Base-by-base conservation (phyloP, 2,888 invertebrate genomes). In the Didymodactylos carnosus region DNA sequence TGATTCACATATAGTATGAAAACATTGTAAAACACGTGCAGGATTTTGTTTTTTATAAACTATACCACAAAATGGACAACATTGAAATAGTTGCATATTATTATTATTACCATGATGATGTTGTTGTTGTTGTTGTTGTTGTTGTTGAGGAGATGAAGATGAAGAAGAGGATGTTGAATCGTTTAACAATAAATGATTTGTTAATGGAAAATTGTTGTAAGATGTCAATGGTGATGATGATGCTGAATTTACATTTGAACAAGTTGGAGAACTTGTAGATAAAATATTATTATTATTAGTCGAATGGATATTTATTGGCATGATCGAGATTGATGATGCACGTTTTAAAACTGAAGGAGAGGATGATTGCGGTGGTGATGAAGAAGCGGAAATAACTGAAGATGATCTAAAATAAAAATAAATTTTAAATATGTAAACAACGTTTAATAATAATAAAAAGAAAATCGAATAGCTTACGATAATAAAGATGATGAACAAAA, bases 1-100 rank as follows among this genome's bases (percentile, higher is more conserved):
- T 79, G 86, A 86, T 81, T 89, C 88, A 86, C 92, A 92, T 84
- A 91, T 89, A 25, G 89, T 89, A 85, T 91, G 91, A 82, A 82
- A 81, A 77, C 82, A 82, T 76, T 78, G 78, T 29, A 82, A 79
- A 19, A 82, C 80, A 40, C 71, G 69, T 35, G 62, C 35, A 8
- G 19, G 62, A 62, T 62, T 62, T 62, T 62, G 62, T n/a, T n/a
- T n/a, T 35, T 62, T 62, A 35, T 62, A 62, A 5, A 35, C 62
- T 62, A 35, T 35, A 35, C 35, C 35, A 35, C 62, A 62, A 8
- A 7, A 16, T 2, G 62, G 62, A 35, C 62, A 62, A n/a, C n/a
- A n/a, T n/a, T n/a, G n/a, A n/a, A n/a, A n/a, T n/a, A n/a, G n/a
- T n/a, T n/a, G n/a, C n/a, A n/a, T n/a, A n/a, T n/a, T n/a, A 62